A percentile compares a stretch with the other conserved stretches of the same genome.
Evolutionary conservation across 2,888 invertebrate genomes (phyloP).

Genomic region (Branchinecta sandiegonensis): DNA sequence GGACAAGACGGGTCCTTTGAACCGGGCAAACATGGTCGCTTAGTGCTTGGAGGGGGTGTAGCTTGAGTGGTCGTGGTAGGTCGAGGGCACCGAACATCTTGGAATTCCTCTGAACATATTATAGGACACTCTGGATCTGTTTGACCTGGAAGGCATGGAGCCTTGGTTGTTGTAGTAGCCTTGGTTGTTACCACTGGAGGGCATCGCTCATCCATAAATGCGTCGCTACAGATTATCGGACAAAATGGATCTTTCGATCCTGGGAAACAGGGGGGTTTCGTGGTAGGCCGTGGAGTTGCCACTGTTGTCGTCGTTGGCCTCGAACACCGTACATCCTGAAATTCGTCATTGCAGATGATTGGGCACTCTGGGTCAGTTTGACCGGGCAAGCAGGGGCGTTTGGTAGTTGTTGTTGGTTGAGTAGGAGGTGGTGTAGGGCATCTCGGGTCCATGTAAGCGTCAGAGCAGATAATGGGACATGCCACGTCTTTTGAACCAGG

Average conservation of each 20-base stretch:
- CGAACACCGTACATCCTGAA: neutral
- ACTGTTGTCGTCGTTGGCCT: slow-evolving; percentile 5
- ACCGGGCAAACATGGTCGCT: neutral
- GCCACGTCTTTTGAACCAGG: neutral
- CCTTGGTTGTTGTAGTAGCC: slow-evolving; percentile 1
- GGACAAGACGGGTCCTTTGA: neutral
- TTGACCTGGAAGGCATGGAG: neutral
- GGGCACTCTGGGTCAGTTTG: slow-evolving; percentile 12
- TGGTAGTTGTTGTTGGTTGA: neutral
- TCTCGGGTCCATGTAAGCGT: neutral
- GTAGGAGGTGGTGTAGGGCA: neutral
- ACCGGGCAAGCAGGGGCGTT: neutral
- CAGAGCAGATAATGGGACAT: neutral
- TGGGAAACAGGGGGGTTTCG: slow-evolving; percentile 8
- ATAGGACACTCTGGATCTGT: slow-evolving; percentile 1
- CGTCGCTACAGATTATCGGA: neutral
- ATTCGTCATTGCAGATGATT: slow-evolving; percentile 3
- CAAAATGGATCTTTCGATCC: slow-evolving; percentile 5
- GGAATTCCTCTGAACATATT: neutral
- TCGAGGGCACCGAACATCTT: slow-evolving; percentile 10
- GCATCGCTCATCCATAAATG: neutral
- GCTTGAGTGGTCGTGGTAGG: neutral
- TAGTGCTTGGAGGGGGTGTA: neutral
- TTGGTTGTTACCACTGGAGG: neutral
- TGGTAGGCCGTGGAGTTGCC: neutral